Percentiles rank a stretch among this genome's conserved stretches.
Evolutionary conservation across 2,113 vertebrate species (phyloP).

Genomic region (Sylvia atricapilla): DNA sequence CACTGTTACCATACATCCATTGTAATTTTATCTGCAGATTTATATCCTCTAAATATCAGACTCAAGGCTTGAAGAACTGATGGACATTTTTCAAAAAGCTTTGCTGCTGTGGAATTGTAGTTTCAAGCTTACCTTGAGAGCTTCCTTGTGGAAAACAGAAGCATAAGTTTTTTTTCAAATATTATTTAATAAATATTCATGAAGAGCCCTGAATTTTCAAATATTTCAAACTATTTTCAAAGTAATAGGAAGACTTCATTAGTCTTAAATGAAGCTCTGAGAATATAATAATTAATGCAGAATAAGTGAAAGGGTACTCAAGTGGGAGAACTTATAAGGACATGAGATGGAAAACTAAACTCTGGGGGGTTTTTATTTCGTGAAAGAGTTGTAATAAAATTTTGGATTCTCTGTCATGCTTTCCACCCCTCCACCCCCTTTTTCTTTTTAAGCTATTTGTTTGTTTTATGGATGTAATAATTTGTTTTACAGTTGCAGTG

Average conservation of each 20-base stretch:
- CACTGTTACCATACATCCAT: background rate
- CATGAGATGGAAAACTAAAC: background rate
- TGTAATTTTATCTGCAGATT: background rate
- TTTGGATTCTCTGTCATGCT: background rate
- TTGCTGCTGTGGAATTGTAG: background rate
- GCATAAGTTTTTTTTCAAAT: background rate
- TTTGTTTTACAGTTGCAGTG: background rate
- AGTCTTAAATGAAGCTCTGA: background rate
- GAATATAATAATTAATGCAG: background rate
- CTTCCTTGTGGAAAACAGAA: background rate
- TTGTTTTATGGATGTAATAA: background rate
- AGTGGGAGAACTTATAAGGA: background rate
- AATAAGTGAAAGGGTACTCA: background rate
- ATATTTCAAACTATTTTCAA: background rate
- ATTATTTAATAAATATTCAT: background rate
- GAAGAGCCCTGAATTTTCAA: background rate
- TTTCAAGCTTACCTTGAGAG: background rate
- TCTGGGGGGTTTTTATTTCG: fast-evolving
- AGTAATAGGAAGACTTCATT: background rate
- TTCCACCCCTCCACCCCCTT: background rate
- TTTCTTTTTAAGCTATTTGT: background rate
- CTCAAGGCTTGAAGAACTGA: background rate
- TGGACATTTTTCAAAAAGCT: background rate
- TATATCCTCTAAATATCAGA: background rate
- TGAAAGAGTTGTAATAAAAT: background rate